These are phyloP conservation scores for Apogon talboti DNA, from an alignment of 2,797 vertebrate species.

Conservation along the genomic window DNA sequence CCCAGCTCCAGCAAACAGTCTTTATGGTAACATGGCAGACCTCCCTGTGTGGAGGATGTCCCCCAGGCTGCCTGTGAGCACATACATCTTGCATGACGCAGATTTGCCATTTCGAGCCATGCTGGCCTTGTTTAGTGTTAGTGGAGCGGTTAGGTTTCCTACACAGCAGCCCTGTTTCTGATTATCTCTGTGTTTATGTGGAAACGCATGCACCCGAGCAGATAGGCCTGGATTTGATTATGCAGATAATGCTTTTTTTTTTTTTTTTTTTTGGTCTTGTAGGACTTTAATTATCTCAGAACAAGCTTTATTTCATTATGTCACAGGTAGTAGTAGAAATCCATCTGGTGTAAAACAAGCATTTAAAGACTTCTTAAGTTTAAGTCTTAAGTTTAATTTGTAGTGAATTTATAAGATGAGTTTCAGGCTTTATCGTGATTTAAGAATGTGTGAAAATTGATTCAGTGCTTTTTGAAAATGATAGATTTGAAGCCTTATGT, in stretches of 20 bases:
- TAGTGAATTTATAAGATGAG: background rate
- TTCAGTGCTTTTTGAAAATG: too few species aligned
- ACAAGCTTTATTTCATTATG: conserved; percentile 27
- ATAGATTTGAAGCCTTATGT: too few species aligned
- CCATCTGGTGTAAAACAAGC: conserved; percentile 3
- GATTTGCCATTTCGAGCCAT: conserved; percentile 70
- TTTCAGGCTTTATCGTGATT: background rate
- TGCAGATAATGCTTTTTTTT: conserved; percentile 56
- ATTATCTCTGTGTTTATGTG: conserved; percentile 80
- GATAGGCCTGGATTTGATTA: conserved; percentile 72
- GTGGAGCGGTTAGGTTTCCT: conserved; percentile 62
- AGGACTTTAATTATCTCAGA: conserved; percentile 58
- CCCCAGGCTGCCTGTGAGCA: conserved; percentile 60
- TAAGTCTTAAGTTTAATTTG: too few species aligned
- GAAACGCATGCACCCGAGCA: conserved; percentile 62
- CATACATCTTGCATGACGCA: conserved; percentile 72
- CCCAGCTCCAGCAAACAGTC: conserved; percentile 67
- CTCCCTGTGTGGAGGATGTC: conserved; percentile 74
- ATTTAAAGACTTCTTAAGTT: background rate
- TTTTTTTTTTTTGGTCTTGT: conserved; percentile 20
- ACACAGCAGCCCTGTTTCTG: conserved; percentile 75
- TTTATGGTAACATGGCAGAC: conserved; percentile 67
- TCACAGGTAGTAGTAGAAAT: background rate
- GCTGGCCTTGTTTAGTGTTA: conserved; percentile 69
- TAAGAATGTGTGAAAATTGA: too few species aligned